Percentiles rank a stretch among this genome's conserved stretches.
Conservation (phyloP, 2,888 invertebrate species). For the Perdita meconis region DNA sequence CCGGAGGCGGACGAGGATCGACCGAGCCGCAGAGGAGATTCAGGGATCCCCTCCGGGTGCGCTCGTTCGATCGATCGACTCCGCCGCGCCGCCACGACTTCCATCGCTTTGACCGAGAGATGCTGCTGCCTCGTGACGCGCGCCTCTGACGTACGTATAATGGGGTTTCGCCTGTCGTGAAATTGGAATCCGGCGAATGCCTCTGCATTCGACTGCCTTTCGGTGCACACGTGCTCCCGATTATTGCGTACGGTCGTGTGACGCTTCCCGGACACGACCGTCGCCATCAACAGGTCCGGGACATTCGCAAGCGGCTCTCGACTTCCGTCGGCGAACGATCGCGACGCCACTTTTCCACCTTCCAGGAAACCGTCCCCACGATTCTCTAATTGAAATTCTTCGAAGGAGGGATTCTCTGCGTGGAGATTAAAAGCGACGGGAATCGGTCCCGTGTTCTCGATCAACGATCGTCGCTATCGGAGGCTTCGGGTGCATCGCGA, state of each 20-base stretch:
- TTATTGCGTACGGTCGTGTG: conserved; percentile 51
- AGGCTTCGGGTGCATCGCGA: conserved; percentile 18
- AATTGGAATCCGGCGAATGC: conserved; percentile 71
- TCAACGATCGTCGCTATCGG: not conserved
- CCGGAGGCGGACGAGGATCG: conserved; percentile 19
- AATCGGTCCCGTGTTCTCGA: not conserved
- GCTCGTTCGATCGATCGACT: conserved; percentile 61
- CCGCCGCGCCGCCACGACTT: conserved; percentile 51
- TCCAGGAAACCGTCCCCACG: not conserved
- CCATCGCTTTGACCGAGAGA: conserved; percentile 65
- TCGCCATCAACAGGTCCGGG: not conserved
- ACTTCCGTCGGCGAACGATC: not conserved
- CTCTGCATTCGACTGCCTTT: conserved; percentile 48
- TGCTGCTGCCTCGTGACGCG: conserved; percentile 42
- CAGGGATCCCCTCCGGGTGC: conserved; percentile 46
- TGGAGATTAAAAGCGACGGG: not conserved
- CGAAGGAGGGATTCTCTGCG: not conserved
- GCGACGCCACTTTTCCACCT: conserved; percentile 5
- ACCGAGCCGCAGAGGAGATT: conserved; percentile 21
- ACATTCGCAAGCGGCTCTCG: not conserved
- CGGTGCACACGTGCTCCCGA: conserved; percentile 43
- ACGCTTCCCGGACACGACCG: not conserved
- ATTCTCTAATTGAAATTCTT: conserved; percentile 1
- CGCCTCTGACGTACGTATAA: conserved; percentile 66
- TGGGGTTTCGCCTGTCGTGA: conserved; percentile 66